Evolutionary conservation across 2,888 invertebrate species (phyloP), one percentile per base, ranked within the genome.

Genomic region (Stenchaetothrips biformis): DNA sequence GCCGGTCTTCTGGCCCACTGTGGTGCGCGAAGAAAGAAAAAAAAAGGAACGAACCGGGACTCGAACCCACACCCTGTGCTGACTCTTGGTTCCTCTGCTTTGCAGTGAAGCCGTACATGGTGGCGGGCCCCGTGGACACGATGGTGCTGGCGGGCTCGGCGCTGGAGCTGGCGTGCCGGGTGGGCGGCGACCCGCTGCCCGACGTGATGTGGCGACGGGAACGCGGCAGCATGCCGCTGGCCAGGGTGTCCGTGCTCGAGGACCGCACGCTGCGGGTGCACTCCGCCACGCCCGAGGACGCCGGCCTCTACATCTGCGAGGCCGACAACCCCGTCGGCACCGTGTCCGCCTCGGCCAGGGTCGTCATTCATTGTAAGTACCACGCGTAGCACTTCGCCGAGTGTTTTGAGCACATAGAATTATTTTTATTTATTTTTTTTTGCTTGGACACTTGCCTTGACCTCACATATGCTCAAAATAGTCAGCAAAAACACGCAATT

Each of bases 91-190:
- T 37, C 37, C 4, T 59, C 9, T n/a, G 21, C 37, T 27, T 87
- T 88, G 82, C 89, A 95, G 95, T 95, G 85, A 94, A 95, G 87
- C 95, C 95, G 82, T 94, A 92, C 87, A 91, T 94, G 88, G 92
- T 93, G 84, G 91, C 92, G 85, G 92, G 93, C n/a, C 95, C 95
- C 0, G 92, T 93, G 87, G 94, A 95, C 87, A 90, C 92, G 83
- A 92, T 92, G 81, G 92, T 93, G 48, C 89, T 94, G 82, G 92
- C 93, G 82, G 93, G 93, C 80, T 90, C 92, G 82, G 92, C 91
- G 81, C 93, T 94, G 82, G 92, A 92, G 85, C 93, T 96, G 87
- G 91, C 92, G 84, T 95, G 95, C 85, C 91, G 92, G 83, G 94
- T 94, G 83, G 93, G 93, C 77, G 93, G 93, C 78, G 93, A 93